These are phyloP conservation scores for Fissipunctia ypsillon DNA, from an alignment of 2,888 invertebrate species.

Conservation along the genomic window DNA sequence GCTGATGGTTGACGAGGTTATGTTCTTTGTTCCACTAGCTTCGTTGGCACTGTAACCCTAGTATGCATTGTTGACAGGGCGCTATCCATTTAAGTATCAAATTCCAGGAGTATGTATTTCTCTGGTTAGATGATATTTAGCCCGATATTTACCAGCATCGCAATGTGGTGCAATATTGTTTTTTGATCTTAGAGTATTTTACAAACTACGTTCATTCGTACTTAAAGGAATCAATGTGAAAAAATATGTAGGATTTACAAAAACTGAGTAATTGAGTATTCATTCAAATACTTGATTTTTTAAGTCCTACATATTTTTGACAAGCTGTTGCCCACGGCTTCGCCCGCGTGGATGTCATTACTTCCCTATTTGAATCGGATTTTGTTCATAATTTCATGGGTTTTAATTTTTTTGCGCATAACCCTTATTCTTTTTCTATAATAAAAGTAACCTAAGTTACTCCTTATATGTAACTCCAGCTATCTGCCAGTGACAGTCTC, in stretches of 20 bases:
- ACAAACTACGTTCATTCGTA: not conserved
- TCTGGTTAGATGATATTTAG: not conserved
- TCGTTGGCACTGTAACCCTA: slow-evolving; percentile 25
- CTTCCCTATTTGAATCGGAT: too few species aligned
- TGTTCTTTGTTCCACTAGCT: slow-evolving; percentile 69
- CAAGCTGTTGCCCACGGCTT: too few species aligned
- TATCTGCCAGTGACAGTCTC: too few species aligned
- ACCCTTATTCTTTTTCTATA: too few species aligned
- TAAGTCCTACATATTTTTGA: too few species aligned
- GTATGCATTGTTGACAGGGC: not conserved
- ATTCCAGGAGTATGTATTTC: not conserved
- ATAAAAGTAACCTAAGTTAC: too few species aligned
- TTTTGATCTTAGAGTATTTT: not conserved
- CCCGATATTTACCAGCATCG: not conserved
- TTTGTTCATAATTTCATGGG: too few species aligned
- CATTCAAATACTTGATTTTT: not conserved
- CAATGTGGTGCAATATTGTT: not conserved
- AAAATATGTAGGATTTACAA: not conserved
- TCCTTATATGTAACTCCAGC: too few species aligned
- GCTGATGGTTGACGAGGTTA: slow-evolving; percentile 67
- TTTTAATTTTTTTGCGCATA: too few species aligned
- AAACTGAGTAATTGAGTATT: not conserved
- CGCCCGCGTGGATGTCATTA: too few species aligned
- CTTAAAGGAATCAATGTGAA: not conserved
- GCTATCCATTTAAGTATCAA: slow-evolving; percentile 1